These are phyloP conservation scores for Rhingia rostrata DNA, from an alignment of 2,888 invertebrate species.

Conservation along the genomic window DNA sequence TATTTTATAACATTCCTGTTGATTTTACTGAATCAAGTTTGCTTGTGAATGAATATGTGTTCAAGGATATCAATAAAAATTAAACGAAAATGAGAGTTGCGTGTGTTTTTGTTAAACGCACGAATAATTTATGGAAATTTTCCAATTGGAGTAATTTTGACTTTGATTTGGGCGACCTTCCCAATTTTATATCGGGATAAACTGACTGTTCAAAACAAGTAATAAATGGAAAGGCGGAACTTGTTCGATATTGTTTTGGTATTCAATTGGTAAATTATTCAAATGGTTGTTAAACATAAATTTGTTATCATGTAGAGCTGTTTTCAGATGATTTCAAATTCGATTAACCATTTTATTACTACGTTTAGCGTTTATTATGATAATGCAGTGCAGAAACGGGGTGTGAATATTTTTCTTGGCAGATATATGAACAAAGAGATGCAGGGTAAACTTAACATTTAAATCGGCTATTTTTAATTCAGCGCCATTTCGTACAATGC, in stretches of 20 bases:
- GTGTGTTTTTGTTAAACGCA: background rate
- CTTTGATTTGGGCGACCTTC: conserved; percentile 5
- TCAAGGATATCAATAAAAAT: conserved; percentile 61
- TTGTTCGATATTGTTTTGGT: background rate
- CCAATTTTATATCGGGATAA: background rate
- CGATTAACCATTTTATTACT: too few relatives aligned
- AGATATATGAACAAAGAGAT: too few relatives aligned
- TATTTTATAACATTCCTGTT: conserved; percentile 18
- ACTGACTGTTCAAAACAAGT: conserved; percentile 15
- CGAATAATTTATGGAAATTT: conserved; percentile 41
- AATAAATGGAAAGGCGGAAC: conserved; percentile 32
- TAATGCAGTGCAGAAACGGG: too few relatives aligned
- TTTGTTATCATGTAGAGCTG: background rate
- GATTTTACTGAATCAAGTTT: conserved; percentile 8
- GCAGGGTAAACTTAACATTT: too few relatives aligned
- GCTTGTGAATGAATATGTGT: conserved; percentile 43
- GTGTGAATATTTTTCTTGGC: too few relatives aligned
- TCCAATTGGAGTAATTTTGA: conserved; percentile 28
- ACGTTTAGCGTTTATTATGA: too few relatives aligned
- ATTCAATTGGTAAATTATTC: conserved; percentile 15
- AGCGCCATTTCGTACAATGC: too few relatives aligned
- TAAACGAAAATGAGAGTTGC: conserved; percentile 25
- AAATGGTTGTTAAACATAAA: conserved; percentile 8
- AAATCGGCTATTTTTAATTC: too few relatives aligned
- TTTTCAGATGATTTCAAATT: too few relatives aligned